Conservation (phyloP, 2,113 vertebrate species). For the Cottus gobio region DNA sequence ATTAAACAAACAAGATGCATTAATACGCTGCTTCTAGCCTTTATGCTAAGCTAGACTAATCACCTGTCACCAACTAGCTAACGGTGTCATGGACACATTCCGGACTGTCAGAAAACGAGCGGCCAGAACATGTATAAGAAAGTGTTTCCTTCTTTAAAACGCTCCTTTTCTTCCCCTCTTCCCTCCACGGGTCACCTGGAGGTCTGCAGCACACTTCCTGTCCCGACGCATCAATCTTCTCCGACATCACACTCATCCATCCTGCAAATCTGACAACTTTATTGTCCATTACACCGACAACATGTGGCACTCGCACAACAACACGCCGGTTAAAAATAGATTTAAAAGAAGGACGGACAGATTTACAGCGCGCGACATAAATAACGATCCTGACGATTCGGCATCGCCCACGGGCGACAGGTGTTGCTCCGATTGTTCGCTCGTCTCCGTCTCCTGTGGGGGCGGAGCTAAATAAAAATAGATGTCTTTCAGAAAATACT, state of each 20-base stretch:
- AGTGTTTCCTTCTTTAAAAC: not conserved
- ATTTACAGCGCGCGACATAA: slow-evolving; percentile 50
- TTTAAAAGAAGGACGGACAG: slow-evolving; percentile 53
- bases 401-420: slow-evolving; percentile 16
- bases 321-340: slow-evolving; percentile 28
- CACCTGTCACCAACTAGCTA: too few species aligned
- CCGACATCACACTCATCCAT: not conserved
- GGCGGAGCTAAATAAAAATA: not conserved
- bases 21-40: not conserved
- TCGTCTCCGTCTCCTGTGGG: too few species aligned
- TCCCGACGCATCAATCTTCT: not conserved
- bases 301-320: slow-evolving; percentile 10
- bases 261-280: slow-evolving; percentile 54
- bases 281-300: slow-evolving; percentile 40
- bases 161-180: not conserved
- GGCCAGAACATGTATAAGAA: not conserved
- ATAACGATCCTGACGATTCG: slow-evolving; percentile 33
- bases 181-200: not conserved
- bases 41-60: too few species aligned
- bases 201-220: not conserved
- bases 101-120: too few species aligned
- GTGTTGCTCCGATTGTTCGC: not conserved
- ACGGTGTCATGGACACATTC: not conserved
- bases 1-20: not conserved
- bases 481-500: not conserved